Percentiles rank a stretch among this genome's conserved stretches.
Conservation (phyloP, 2,113 vertebrate genomes). For the Motacilla alba region DNA sequence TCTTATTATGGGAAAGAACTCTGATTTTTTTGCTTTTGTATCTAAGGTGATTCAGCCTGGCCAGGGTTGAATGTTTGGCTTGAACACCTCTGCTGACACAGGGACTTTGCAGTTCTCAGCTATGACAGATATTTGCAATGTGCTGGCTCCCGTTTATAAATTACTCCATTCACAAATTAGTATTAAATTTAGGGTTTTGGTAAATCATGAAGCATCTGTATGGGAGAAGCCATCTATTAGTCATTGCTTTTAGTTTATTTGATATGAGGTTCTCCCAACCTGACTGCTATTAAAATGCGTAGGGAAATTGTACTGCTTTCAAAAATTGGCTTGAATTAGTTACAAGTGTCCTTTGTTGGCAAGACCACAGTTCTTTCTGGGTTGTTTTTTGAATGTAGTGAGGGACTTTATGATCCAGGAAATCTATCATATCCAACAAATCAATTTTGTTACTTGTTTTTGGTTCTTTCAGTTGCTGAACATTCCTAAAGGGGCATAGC, state of each 20-base stretch:
- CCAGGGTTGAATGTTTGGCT: neutral
- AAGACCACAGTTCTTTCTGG: neutral
- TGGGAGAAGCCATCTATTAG: neutral
- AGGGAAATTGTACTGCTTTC: neutral
- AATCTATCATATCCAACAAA: neutral
- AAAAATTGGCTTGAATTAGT: neutral
- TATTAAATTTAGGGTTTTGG: neutral
- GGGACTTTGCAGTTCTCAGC: neutral
- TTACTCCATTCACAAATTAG: neutral
- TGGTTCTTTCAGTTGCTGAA: constrained; percentile 3
- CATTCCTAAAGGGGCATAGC: neutral
- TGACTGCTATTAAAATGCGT: neutral
- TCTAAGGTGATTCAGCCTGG: neutral
- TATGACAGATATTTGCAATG: neutral
- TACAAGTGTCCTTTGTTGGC: neutral
- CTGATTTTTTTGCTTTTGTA: neutral
- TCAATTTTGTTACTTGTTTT: neutral
- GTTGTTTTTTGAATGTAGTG: neutral
- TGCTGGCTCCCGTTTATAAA: neutral
- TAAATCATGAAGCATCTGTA: neutral
- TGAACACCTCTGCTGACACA: neutral
- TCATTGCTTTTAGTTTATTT: neutral
- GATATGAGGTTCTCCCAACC: neutral
- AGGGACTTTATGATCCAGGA: neutral
- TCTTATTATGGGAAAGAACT: neutral